These are phyloP conservation scores for Okapia johnstoni DNA, from an alignment of 2,113 vertebrate genomes.

Conservation along the genomic window DNA sequence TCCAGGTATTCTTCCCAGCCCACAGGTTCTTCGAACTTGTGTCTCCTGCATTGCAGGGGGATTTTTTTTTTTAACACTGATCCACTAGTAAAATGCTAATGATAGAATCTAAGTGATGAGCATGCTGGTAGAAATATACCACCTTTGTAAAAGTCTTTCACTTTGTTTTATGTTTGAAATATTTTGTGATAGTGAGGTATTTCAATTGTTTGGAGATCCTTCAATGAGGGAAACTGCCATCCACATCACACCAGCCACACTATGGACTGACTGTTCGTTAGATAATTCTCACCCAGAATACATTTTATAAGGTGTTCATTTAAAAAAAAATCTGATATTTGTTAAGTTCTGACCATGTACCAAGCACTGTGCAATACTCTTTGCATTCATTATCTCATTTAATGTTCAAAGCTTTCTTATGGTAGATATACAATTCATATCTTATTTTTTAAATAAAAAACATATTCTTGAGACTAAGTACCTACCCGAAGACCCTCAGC, in stretches of 20 bases:
- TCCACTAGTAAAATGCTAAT: background rate
- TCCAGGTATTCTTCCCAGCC: background rate
- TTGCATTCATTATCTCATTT: background rate
- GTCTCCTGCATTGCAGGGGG: background rate
- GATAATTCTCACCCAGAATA: background rate
- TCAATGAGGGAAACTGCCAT: background rate
- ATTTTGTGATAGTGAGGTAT: background rate
- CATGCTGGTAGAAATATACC: background rate
- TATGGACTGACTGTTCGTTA: background rate
- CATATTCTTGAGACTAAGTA: background rate
- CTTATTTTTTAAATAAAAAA: background rate
- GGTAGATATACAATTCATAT: background rate
- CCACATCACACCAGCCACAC: background rate
- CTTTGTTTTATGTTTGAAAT: background rate
- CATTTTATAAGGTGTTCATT: background rate
- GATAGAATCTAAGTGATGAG: background rate
- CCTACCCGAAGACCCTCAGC: background rate
- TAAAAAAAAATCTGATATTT: background rate
- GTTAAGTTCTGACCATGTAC: background rate
- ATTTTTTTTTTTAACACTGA: background rate
- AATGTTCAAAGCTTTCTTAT: background rate
- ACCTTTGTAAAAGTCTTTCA: background rate
- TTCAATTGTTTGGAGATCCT: background rate
- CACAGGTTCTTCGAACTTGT: background rate
- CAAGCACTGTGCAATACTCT: background rate